Evolutionary conservation across 2,113 vertebrate genomes (phyloP), one percentile per base, ranked within the genome.

Genomic region (Gambusia affinis): DNA sequence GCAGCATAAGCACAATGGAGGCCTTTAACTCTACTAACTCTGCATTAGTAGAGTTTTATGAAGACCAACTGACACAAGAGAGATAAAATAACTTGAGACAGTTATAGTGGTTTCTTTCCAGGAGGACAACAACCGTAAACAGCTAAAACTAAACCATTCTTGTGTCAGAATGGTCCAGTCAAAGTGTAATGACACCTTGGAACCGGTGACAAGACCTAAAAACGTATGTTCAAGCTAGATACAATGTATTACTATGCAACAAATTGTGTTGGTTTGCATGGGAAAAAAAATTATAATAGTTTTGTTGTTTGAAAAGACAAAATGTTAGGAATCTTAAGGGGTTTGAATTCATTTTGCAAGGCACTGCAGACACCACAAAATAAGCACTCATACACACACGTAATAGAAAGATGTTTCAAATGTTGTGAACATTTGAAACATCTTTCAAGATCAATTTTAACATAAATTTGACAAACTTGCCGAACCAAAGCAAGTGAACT

Each of bases 381-480:
- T 84, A 91, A 82, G 66, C 82, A 64, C 85, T 85, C 84, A 66
- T 80, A 61, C 70, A 70, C 80, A 86, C 47, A 62, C 19, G 69
- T n/a, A 60, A n/a, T 64, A 79, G 64, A 57, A 70, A 73, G 51
- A 72, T 73, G 35, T 82, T 64, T 84, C 72, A 70, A 66, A 74
- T 8, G 63, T 83, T 86, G 82, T 81, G 84, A 11, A 37, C 35
- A 37, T 37, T 37, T 37, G 2, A 37, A 90, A 88, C 33, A 35
- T 35, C 7, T 35, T 35, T 8, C 33, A 8, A 33, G 5, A 33
- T 33, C 5, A 33, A 33, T 33, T 33, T 33, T 5, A 33, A 33
- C 81, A 76, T 47, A 86, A 84, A 74, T 86, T 74, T 78, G 91
- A 91, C 87, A 87, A 85, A 57, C 90, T 92, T 89, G 91, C 91